Conservation (phyloP, 2,113 vertebrate species). For the Dipodomys spectabilis region DNA sequence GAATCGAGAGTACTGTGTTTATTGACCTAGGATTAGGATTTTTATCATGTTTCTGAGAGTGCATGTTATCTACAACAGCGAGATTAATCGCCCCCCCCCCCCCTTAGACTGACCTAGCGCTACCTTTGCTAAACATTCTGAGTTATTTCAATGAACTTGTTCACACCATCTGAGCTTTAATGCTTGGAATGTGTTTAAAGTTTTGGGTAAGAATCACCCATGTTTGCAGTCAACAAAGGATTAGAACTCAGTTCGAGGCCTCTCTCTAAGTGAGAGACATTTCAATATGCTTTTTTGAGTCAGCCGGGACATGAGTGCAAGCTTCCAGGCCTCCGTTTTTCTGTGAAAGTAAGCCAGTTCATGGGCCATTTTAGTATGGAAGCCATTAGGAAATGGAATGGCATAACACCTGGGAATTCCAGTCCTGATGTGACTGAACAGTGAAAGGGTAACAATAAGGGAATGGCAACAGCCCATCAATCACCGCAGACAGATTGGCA, state of each 20-base stretch:
- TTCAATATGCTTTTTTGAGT: slow-evolving; percentile 21
- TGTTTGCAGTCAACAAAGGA: slow-evolving; percentile 19
- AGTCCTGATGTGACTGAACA: not conserved
- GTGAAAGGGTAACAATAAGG: slow-evolving; percentile 41
- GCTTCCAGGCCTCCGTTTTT: not conserved
- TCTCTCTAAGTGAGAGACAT: not conserved
- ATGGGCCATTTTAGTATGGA: slow-evolving; percentile 24
- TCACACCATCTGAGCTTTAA: slow-evolving; percentile 32
- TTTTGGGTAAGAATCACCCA: not conserved
- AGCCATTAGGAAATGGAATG: not conserved
- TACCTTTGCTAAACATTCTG: slow-evolving; percentile 63
- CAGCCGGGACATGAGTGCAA: not conserved
- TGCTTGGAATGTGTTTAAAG: not conserved
- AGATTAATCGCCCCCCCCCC: slow-evolving; percentile 58
- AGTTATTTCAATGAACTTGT: slow-evolving; percentile 28
- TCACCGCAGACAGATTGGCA: slow-evolving; percentile 69
- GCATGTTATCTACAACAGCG: slow-evolving; percentile 78
- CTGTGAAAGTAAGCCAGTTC: not conserved
- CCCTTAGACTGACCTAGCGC: not conserved
- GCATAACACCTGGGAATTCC: not conserved
- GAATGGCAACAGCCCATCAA: slow-evolving; percentile 28
- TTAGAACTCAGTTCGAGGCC: slow-evolving; percentile 14
- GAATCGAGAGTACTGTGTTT: slow-evolving; percentile 80
- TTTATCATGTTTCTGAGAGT: slow-evolving; percentile 78
- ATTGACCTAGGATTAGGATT: slow-evolving; percentile 78